Evolutionary conservation across 2,888 invertebrate species (phyloP).

Genomic region (Macrosoma leucophasiata): DNA sequence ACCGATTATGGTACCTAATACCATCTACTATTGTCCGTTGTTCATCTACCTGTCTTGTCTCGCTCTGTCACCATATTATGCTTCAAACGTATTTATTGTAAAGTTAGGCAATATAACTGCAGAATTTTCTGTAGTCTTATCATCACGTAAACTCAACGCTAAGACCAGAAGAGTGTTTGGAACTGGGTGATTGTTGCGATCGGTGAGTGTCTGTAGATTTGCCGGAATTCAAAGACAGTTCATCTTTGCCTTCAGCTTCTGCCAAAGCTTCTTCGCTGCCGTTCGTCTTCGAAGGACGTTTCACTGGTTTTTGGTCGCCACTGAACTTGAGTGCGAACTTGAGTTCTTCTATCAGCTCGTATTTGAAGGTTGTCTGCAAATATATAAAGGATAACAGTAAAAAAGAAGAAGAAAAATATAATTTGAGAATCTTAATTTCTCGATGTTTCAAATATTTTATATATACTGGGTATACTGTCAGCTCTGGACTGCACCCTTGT

Average conservation of each 20-base stretch:
- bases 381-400: not conserved
- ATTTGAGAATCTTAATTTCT: not conserved
- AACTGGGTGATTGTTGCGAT: conserved; percentile 54
- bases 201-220: conserved; percentile 46
- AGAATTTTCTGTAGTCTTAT: conserved; percentile 47
- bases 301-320: conserved; percentile 77
- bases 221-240: conserved; percentile 48
- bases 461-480: not conserved
- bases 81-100: too few species aligned
- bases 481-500: too few species aligned
- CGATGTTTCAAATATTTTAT: not conserved
- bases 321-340: conserved; percentile 79
- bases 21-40: too few species aligned
- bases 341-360: conserved; percentile 77
- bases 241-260: conserved; percentile 50
- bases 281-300: conserved; percentile 44
- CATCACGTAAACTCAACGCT: conserved; percentile 58
- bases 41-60: too few species aligned
- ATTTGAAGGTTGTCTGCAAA: conserved; percentile 74
- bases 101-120: too few species aligned
- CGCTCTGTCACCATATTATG: too few species aligned
- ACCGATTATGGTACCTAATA: too few species aligned
- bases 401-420: conserved; percentile 1
- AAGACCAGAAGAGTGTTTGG: conserved; percentile 53
- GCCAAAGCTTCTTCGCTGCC: conserved; percentile 52